A percentile compares a stretch with the other conserved stretches of the same genome.
These are phyloP conservation scores for Sakesphorus luctuosus DNA, from an alignment of 2,113 vertebrate species.

Conservation along the genomic window DNA sequence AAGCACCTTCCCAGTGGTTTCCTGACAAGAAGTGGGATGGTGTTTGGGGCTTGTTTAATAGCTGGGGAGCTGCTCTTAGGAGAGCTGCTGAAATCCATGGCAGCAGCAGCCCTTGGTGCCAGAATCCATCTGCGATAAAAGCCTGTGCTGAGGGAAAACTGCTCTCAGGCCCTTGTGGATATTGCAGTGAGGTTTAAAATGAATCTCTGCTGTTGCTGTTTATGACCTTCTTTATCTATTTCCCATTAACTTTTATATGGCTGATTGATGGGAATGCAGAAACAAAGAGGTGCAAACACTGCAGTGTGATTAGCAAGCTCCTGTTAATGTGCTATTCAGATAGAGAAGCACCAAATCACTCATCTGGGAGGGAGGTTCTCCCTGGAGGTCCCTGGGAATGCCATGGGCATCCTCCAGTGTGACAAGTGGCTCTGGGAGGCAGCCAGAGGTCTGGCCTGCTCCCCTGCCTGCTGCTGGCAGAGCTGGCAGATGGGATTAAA, in stretches of 20 bases:
- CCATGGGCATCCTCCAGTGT: accelerated
- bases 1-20: not conserved
- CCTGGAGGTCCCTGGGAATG: not conserved
- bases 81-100: not conserved
- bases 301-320: not conserved
- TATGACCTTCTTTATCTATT: slow-evolving; percentile 6
- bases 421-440: not conserved
- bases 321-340: not conserved
- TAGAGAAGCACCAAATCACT: not conserved
- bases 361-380: not conserved
- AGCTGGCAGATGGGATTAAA: not conserved
- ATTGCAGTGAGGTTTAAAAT: not conserved
- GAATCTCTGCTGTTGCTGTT: slow-evolving; percentile 1
- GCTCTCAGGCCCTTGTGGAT: not conserved
- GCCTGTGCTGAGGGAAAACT: not conserved
- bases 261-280: not conserved
- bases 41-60: not conserved
- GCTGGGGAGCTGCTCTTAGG: not conserved
- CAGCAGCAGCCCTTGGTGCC: not conserved
- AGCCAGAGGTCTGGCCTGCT: not conserved
- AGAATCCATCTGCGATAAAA: not conserved
- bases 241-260: not conserved
- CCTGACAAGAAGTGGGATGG: not conserved
- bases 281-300: not conserved
- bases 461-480: not conserved